phyloP scores from a whole-genome alignment of 2,797 vertebrate genomes.

The Hemitrygon akajei region DNA sequence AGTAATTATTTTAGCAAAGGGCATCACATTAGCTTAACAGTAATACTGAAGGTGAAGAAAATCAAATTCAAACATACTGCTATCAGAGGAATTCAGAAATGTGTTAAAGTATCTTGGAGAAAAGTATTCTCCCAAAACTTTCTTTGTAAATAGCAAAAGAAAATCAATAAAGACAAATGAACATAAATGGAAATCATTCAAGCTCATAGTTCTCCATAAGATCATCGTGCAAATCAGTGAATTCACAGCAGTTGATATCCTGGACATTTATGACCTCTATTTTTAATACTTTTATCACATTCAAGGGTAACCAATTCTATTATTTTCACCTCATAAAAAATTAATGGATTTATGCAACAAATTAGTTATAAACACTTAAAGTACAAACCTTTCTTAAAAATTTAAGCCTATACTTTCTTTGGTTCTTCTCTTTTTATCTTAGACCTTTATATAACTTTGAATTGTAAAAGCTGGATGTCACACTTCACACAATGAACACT shows the following conservation, averaged over 20 bases:
- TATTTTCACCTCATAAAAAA: neutral
- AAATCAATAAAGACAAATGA: neutral
- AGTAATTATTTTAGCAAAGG: neutral
- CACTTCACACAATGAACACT: neutral
- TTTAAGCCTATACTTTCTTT: neutral
- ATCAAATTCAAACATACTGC: neutral
- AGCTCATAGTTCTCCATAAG: neutral
- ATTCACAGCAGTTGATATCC: neutral
- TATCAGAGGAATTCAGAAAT: neutral
- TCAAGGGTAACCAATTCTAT: neutral
- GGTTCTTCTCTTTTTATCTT: neutral
- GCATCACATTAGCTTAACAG: neutral
- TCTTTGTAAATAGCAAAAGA: neutral
- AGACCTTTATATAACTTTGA: neutral
- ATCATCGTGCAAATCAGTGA: neutral
- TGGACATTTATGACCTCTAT: neutral
- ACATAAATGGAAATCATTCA: neutral
- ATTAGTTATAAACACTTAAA: neutral
- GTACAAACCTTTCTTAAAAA: neutral
- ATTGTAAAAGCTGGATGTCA: neutral
- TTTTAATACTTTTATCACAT: neutral
- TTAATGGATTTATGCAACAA: neutral
- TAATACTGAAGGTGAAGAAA: neutral
- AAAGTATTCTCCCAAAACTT: neutral
- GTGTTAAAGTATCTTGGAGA: neutral